These are phyloP conservation scores for Penaeus japonicus DNA, from an alignment of 1,140 invertebrate species.

Conservation along the genomic window DNA sequence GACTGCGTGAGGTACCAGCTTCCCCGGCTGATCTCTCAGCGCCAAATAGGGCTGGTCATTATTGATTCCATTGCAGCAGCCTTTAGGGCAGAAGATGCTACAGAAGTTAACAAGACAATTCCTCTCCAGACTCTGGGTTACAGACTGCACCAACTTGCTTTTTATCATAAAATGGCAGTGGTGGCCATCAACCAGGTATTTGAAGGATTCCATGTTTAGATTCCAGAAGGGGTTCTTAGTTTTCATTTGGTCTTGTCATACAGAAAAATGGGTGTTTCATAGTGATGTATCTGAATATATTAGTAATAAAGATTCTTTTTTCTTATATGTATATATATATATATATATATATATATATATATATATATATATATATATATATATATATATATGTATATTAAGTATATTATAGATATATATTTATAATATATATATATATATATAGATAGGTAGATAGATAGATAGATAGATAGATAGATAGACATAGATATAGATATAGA, in stretches of 20 bases:
- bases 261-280: neutral
- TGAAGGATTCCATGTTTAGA: neutral
- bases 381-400: too few relatives aligned
- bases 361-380: too few relatives aligned
- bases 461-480: too few relatives aligned
- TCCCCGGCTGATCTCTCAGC: constrained; percentile 65
- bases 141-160: constrained; percentile 69
- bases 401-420: too few relatives aligned
- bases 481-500: too few relatives aligned
- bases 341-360: too few relatives aligned
- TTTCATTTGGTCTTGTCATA: too few relatives aligned
- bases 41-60: constrained; percentile 73
- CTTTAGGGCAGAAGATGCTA: constrained; percentile 73
- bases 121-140: constrained; percentile 70
- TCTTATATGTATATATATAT: neutral
- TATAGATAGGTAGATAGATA: too few relatives aligned
- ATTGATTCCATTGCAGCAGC: constrained; percentile 80
- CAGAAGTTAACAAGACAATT: constrained; percentile 66
- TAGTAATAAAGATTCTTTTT: neutral
- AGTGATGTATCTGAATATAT: neutral
- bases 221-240: too few relatives aligned
- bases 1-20: constrained; percentile 69
- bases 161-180: constrained; percentile 69
- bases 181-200: constrained; percentile 79
- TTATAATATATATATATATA: too few relatives aligned